Evolutionary conservation across 2,888 invertebrate species (phyloP).

Genomic region (Acleris laterana): DNA sequence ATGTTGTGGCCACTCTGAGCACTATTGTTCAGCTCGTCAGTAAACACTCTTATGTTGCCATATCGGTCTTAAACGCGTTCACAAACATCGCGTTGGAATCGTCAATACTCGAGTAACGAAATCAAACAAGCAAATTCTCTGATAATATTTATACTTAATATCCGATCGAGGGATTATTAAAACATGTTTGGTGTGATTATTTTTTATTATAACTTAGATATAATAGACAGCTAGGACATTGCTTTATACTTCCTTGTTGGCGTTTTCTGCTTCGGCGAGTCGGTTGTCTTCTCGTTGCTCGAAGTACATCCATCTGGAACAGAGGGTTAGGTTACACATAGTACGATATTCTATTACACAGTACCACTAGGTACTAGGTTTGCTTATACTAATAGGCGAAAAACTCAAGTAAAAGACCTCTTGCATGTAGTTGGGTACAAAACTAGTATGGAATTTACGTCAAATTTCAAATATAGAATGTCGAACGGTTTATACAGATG

Average conservation of each 20-base stretch:
- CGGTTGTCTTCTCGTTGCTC: slow-evolving; percentile 61
- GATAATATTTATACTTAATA: slow-evolving; percentile 35
- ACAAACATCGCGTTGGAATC: slow-evolving; percentile 64
- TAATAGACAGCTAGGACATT: neutral
- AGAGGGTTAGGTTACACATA: neutral
- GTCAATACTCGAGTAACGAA: slow-evolving; percentile 62
- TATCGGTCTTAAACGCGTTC: slow-evolving; percentile 68
- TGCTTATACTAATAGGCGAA: too few species aligned
- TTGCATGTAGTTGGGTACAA: too few species aligned
- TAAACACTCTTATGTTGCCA: slow-evolving; percentile 74
- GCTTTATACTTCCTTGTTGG: slow-evolving; percentile 32
- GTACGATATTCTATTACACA: too few species aligned
- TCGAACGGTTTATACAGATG: too few species aligned
- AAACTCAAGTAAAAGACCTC: too few species aligned
- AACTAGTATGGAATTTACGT: too few species aligned
- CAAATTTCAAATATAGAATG: too few species aligned
- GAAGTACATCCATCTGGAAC: slow-evolving; percentile 67
- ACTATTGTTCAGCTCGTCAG: slow-evolving; percentile 70
- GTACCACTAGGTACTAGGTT: too few species aligned
- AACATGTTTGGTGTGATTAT: neutral
- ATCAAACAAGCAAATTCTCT: slow-evolving; percentile 51
- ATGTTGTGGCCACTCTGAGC: slow-evolving; percentile 49
- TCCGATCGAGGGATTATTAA: slow-evolving; percentile 18
- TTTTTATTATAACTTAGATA: slow-evolving; percentile 29
- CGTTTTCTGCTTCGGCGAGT: slow-evolving; percentile 36